These are phyloP conservation scores for Drosophila asahinai DNA, from an alignment of 1,140 invertebrate species.

Conservation along the genomic window DNA sequence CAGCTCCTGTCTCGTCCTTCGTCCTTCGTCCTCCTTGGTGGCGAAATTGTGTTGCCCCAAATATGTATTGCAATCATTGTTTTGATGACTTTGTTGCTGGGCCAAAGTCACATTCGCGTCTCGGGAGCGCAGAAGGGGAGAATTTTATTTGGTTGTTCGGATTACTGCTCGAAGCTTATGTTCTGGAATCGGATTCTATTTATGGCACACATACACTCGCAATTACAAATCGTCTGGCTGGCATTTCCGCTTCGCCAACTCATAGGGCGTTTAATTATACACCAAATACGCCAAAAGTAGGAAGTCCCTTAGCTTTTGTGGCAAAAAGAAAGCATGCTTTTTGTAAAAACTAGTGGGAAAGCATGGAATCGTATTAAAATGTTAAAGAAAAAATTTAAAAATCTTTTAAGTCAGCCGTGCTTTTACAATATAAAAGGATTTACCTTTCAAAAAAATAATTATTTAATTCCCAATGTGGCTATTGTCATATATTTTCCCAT, in stretches of 20 bases:
- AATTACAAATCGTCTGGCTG: slow-evolving; percentile 51
- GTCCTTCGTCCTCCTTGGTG: slow-evolving; percentile 43
- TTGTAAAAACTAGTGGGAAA: not conserved
- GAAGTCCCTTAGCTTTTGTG: not conserved
- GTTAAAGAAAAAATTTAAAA: no score
- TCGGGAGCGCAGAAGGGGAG: slow-evolving; percentile 22
- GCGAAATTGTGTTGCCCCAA: slow-evolving; percentile 63
- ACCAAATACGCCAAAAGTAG: slow-evolving; percentile 9
- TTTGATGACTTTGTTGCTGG: slow-evolving; percentile 79
- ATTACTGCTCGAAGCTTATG: slow-evolving; percentile 67
- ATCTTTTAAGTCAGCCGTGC: no score
- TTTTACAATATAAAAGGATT: not conserved
- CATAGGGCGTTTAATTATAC: slow-evolving; percentile 67
- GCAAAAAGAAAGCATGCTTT: not conserved
- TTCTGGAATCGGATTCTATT: slow-evolving; percentile 51
- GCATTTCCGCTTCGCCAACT: slow-evolving; percentile 43
- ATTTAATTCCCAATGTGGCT: not conserved
- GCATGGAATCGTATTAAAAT: no score
- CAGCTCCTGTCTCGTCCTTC: not conserved
- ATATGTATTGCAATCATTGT: slow-evolving; percentile 78
- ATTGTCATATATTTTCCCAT: not conserved
- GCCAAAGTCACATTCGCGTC: slow-evolving; percentile 62
- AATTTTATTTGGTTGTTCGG: slow-evolving; percentile 49
- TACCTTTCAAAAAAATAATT: not conserved
- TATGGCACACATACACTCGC: slow-evolving; percentile 25